phyloP scores from a whole-genome alignment of 2,797 vertebrate species.

The Microctenopoma stevenorrisi region DNA sequence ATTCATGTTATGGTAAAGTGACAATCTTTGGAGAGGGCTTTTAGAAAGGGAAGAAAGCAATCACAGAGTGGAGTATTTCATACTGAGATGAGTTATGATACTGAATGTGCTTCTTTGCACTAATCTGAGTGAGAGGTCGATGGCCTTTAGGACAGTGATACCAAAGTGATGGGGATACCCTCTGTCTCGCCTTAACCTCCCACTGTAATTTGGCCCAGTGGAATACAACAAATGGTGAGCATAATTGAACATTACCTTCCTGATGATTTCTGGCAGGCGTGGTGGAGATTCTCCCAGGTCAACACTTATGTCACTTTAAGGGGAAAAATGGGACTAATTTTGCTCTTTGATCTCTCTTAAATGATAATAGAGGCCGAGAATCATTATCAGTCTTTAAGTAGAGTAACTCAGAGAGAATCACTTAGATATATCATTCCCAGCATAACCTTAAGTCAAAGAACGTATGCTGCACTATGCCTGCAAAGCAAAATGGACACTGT shows the following conservation, averaged over 20 bases:
- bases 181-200: constrained; percentile 88
- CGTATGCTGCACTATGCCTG: constrained; percentile 12
- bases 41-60: constrained; percentile 87
- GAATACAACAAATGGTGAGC: constrained; percentile 89
- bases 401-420: constrained; percentile 55
- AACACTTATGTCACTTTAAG: constrained; percentile 76
- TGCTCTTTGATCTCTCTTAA: constrained; percentile 80
- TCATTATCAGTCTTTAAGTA: constrained; percentile 65
- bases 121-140: constrained; percentile 92
- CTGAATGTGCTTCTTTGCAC: constrained; percentile 89
- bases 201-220: constrained; percentile 87
- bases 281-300: constrained; percentile 71
- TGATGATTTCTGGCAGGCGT: constrained; percentile 81
- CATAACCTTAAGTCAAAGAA: constrained; percentile 12
- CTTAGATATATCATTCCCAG: constrained; percentile 40
- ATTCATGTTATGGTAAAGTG: constrained; percentile 96
- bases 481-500: constrained; percentile 4
- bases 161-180: constrained; percentile 93
- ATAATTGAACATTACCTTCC: constrained; percentile 91
- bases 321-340: constrained; percentile 69
- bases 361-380: constrained; percentile 77
- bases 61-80: constrained; percentile 90
- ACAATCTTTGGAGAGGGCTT: constrained; percentile 86
- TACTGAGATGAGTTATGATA: constrained; percentile 90
- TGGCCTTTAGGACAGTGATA: constrained; percentile 94